Base-by-base conservation (phyloP, 2,797 vertebrate genomes). In the Setipinna tenuifilis region DNA sequence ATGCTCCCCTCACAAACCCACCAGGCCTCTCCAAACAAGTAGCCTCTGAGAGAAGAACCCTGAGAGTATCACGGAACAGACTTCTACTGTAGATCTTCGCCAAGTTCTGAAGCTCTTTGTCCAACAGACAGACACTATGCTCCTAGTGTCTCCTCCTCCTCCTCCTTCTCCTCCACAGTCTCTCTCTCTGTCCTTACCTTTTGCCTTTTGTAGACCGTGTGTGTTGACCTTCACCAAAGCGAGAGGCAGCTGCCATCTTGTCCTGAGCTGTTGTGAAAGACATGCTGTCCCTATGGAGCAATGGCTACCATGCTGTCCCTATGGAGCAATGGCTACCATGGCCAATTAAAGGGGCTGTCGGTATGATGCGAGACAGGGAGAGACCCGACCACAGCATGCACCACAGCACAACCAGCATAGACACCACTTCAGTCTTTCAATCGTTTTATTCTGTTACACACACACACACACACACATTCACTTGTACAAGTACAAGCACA, bases 331-430 rank as follows among this genome's bases (percentile, higher is more conserved):
- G n/a, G 88, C 89, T 92, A 90, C 92, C 88, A 90, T 92, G 92
- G 94, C 93, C 95, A 96, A 96, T 96, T 95, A 96, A 94, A 91
- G 81, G 88, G 89, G 91, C 94, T 96, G 96, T 96, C 96, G 95
- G 91, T 88, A 91, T 95, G 95, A 96, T 91, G 92, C 86, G 87
- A 87, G 93, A 93, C 90, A 90, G 88, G 85, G 85, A 41, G 21
- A 41, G 35, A 78, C n/a, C n/a, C n/a, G n/a, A n/a, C n/a, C n/a
- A n/a, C 71, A 41, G 35, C 65, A 78, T 44, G 35, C 35, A 78
- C 10, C 71, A 41, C 71, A 71, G 12, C 50, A 54, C 50, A 48
- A 28, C 65, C 31, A 75, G 68, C 68, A 75, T 14, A 44, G 35
- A 78, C 50, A 78, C 16, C 71, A 78, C 44, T 28, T 83, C 75